These are phyloP conservation scores for Eucidaris tribuloides DNA, from an alignment of 35 echinoderm and acorn worm species.

Conservation along the genomic window DNA sequence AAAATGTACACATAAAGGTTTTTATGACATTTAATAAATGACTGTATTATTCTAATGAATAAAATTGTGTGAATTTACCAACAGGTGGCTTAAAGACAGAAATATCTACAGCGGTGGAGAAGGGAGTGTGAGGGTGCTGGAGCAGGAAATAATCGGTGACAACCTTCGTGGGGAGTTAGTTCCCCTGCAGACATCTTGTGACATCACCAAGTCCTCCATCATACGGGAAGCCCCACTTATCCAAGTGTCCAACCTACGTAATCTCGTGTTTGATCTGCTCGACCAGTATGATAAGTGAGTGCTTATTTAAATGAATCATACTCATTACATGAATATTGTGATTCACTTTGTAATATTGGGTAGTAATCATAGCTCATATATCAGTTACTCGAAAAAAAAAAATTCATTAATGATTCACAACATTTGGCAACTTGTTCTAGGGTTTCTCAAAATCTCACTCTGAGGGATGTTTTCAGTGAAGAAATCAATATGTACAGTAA, in stretches of 20 bases:
- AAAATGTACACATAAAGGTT: background rate
- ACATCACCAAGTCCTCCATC: background rate
- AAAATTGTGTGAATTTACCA: background rate
- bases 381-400: background rate
- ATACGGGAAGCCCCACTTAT: background rate
- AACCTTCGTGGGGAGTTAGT: background rate
- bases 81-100: constrained; percentile 12
- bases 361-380: background rate
- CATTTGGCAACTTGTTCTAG: background rate
- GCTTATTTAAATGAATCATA: background rate
- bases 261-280: background rate
- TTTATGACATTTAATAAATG: background rate
- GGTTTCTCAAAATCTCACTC: background rate
- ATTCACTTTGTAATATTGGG: background rate
- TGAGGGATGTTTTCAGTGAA: background rate
- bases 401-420: background rate
- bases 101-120: background rate
- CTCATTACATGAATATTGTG: background rate
- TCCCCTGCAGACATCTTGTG: background rate
- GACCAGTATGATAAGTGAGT: constrained; percentile 10
- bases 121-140: background rate
- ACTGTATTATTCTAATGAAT: background rate
- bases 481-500: background rate
- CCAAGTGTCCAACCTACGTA: background rate
- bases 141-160: background rate